These are phyloP conservation scores for Bombus turneri DNA, from an alignment of 1,140 invertebrate genomes.

Conservation along the genomic window DNA sequence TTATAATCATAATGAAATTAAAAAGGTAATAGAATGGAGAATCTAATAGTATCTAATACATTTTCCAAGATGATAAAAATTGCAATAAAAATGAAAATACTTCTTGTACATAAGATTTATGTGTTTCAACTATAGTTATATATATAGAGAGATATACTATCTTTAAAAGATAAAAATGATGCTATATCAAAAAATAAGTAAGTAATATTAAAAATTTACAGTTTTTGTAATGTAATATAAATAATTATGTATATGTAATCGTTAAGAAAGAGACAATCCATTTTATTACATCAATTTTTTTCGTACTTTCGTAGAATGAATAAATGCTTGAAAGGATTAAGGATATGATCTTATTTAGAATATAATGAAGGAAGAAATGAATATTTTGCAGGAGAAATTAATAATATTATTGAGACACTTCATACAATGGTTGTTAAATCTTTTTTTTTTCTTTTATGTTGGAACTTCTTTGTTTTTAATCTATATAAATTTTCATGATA, in stretches of 20 bases:
- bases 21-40: neutral
- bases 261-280: neutral
- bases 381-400: constrained; percentile 39
- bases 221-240: neutral
- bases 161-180: neutral
- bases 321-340: constrained; percentile 2
- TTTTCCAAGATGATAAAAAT: neutral
- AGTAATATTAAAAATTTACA: constrained; percentile 5
- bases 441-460: constrained; percentile 14
- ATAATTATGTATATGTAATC: neutral
- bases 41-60: neutral
- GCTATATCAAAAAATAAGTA: neutral
- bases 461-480: constrained; percentile 38
- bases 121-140: neutral
- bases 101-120: neutral
- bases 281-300: neutral
- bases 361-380: neutral
- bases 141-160: neutral
- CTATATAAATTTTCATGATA: neutral
- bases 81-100: neutral
- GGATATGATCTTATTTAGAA: neutral
- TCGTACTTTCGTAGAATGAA: neutral
- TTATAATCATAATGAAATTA: neutral
- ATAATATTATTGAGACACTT: constrained; percentile 19
- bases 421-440: constrained; percentile 14